phyloP scores from a whole-genome alignment of 1,140 invertebrate species.

The Adoxophyes honmai region DNA sequence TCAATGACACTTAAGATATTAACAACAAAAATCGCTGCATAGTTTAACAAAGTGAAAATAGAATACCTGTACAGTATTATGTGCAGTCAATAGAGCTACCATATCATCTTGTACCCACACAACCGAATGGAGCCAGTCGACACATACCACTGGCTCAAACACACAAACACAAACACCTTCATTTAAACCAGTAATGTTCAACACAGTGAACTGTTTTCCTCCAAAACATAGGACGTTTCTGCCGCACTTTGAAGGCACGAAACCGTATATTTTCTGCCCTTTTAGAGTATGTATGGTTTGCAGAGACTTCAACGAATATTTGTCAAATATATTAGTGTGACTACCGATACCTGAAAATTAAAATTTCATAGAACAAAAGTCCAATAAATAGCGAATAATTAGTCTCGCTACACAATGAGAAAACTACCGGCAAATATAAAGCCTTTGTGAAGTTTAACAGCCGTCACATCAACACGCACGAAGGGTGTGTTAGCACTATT shows the following conservation, averaged over 20 bases:
- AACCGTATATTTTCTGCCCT: constrained; percentile 59
- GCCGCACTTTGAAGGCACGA: constrained; percentile 33
- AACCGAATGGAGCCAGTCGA: constrained; percentile 59
- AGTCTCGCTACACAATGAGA: neutral
- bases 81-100: constrained; percentile 53
- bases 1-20: no score
- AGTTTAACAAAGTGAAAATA: no score
- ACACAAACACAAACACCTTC: constrained; percentile 17
- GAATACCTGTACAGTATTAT: constrained; percentile 65
- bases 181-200: constrained; percentile 4
- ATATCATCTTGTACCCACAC: constrained; percentile 33
- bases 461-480: constrained; percentile 51
- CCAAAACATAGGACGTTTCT: constrained; percentile 50
- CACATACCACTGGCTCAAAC: constrained; percentile 35
- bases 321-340: constrained; percentile 38
- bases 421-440: constrained; percentile 46
- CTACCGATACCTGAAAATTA: constrained; percentile 54
- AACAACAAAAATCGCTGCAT: no score
- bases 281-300: constrained; percentile 33
- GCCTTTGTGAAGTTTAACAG: constrained; percentile 48
- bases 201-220: constrained; percentile 53
- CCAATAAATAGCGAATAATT: no score
- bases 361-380: constrained; percentile 6
- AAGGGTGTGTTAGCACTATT: neutral
- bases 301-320: constrained; percentile 26